phyloP scores from a whole-genome alignment of 2,797 vertebrate species.

The Molossus molossus region DNA sequence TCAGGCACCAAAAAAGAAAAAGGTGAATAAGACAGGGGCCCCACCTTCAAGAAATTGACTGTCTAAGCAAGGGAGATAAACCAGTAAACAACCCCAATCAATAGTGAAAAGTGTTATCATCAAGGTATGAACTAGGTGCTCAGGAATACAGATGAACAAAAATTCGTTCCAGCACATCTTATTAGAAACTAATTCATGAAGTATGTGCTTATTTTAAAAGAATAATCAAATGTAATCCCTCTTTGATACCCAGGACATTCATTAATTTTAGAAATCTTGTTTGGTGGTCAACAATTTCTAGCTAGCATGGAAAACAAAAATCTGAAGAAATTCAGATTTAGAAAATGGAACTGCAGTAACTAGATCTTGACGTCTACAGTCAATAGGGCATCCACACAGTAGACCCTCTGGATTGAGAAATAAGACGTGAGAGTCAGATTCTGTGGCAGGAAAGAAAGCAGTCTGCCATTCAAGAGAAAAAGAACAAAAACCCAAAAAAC shows the following conservation, averaged over 20 bases:
- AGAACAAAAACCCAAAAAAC: background rate
- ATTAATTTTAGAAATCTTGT: constrained; percentile 68
- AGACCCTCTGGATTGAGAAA: constrained; percentile 70
- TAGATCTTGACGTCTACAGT: constrained; percentile 28
- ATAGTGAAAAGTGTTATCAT: constrained; percentile 63
- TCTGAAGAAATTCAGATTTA: constrained; percentile 76
- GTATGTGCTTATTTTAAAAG: constrained; percentile 69
- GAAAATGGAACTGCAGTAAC: constrained; percentile 59
- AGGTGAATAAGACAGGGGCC: constrained; percentile 29
- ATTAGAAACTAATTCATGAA: constrained; percentile 75
- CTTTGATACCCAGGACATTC: constrained; percentile 60
- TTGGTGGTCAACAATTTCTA: constrained; percentile 64
- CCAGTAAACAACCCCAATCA: constrained; percentile 51
- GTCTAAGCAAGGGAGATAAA: constrained; percentile 58
- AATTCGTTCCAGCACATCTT: constrained; percentile 78
- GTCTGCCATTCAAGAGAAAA: constrained; percentile 36
- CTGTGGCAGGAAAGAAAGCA: background rate
- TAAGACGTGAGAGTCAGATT: constrained; percentile 68
- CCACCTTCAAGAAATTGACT: constrained; percentile 60
- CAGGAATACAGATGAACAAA: constrained; percentile 57
- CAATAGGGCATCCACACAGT: constrained; percentile 68
- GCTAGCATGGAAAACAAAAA: constrained; percentile 78
- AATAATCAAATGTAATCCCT: constrained; percentile 74
- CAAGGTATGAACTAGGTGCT: constrained; percentile 60
- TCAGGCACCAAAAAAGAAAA: constrained; percentile 73